Percentiles rank a stretch among this genome's conserved stretches.
phyloP scores from a whole-genome alignment of 2,888 invertebrate species.

The Sepioteuthis lessoniana region DNA sequence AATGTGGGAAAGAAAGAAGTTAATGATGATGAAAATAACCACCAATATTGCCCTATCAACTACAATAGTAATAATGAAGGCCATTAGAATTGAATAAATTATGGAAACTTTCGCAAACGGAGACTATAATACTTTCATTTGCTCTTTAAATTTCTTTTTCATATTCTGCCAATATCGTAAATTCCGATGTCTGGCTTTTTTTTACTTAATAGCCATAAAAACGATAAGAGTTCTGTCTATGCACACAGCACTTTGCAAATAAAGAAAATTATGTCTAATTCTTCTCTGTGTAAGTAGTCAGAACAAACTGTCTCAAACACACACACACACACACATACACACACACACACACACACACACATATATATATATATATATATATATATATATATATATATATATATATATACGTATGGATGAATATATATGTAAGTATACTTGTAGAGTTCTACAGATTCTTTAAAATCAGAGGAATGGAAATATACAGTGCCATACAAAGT shows the following conservation, averaged over 20 bases:
- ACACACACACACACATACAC: background rate
- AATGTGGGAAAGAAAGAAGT: background rate
- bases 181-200: slow-evolving; percentile 1
- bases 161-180: background rate
- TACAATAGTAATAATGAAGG: background rate
- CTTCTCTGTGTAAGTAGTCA: background rate
- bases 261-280: slow-evolving; percentile 33
- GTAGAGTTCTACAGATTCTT: background rate
- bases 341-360: background rate
- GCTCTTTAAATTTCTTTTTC: background rate
- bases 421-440: background rate
- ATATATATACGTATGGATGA: background rate
- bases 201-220: background rate
- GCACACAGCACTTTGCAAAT: background rate
- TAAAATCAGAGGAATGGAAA: background rate
- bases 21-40: background rate
- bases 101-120: background rate
- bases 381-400: slow-evolving; percentile 24
- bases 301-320: background rate
- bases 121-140: background rate
- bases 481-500: background rate
- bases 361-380: slow-evolving; percentile 2
- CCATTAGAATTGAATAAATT: background rate
- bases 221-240: background rate
- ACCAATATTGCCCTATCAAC: background rate